A percentile compares a stretch with the other conserved stretches of the same genome.
phyloP scores from a whole-genome alignment of 2,113 vertebrate species.

The Neodon shergylaensis region DNA sequence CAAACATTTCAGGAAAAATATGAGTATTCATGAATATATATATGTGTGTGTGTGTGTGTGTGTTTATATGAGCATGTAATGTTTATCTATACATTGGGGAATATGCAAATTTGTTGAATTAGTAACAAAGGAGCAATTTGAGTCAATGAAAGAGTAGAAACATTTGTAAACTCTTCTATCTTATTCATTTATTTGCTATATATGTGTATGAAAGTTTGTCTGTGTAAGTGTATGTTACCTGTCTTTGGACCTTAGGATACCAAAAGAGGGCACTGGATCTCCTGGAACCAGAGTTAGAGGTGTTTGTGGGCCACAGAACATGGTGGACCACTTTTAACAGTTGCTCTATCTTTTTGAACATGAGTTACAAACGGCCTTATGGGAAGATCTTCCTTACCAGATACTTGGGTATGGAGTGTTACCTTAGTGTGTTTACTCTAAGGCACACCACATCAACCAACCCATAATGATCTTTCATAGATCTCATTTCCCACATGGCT shows the following conservation, averaged over 20 bases:
- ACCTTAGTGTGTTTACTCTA: not conserved
- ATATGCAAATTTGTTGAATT: not conserved
- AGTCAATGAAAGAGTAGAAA: not conserved
- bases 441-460: rapidly evolving
- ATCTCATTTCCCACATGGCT: not conserved
- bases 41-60: not conserved
- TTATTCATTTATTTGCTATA: not conserved
- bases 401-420: not conserved
- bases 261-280: too few relatives aligned
- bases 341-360: not conserved
- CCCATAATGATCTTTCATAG: not conserved
- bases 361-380: not conserved
- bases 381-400: not conserved
- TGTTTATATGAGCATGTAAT: not conserved
- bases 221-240: not conserved
- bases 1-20: not conserved
- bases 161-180: not conserved
- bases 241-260: not conserved
- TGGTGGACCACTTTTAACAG: not conserved
- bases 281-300: not conserved
- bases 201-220: not conserved
- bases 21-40: not conserved
- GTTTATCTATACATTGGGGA: not conserved
- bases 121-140: not conserved
- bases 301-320: too few relatives aligned